Conservation (phyloP, 2,797 vertebrate species). For the Gobio occitaniae region DNA sequence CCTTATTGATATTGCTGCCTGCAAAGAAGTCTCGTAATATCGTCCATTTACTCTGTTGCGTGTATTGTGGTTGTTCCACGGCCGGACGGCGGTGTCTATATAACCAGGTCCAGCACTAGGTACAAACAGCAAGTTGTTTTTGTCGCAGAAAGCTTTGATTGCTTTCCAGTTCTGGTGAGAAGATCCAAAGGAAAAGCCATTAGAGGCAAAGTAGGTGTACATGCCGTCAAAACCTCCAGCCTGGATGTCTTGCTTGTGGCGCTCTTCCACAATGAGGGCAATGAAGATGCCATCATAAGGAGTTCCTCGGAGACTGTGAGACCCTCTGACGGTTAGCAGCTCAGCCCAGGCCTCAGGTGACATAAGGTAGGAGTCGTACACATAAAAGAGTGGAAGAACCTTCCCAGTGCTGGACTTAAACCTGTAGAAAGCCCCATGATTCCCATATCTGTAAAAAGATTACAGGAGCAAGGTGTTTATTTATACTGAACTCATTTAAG, state of each 20-base stretch:
- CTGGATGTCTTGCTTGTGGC: slow-evolving; percentile 87
- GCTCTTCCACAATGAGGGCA: slow-evolving; percentile 86
- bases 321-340: slow-evolving; percentile 81
- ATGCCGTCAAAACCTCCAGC: slow-evolving; percentile 86
- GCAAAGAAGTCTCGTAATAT: slow-evolving; percentile 88
- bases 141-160: slow-evolving; percentile 87
- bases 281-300: slow-evolving; percentile 86
- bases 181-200: slow-evolving; percentile 90
- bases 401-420: slow-evolving; percentile 84
- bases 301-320: slow-evolving; percentile 84
- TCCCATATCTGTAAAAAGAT: slow-evolving; percentile 79
- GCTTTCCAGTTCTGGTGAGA: slow-evolving; percentile 92
- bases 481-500: not conserved
- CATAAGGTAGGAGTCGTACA: slow-evolving; percentile 90
- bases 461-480: not conserved
- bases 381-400: slow-evolving; percentile 86
- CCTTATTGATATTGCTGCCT: slow-evolving; percentile 84
- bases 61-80: slow-evolving; percentile 92
- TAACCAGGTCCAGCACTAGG: slow-evolving; percentile 90
- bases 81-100: slow-evolving; percentile 86
- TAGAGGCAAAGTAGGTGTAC: slow-evolving; percentile 92
- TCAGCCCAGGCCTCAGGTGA: slow-evolving; percentile 86
- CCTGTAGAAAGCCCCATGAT: slow-evolving; percentile 86
- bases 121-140: slow-evolving; percentile 87
- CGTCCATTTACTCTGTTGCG: slow-evolving; percentile 88